Evolutionary conservation across 2,797 vertebrate genomes (phyloP).

Genomic region (Chromobotia macracanthus): DNA sequence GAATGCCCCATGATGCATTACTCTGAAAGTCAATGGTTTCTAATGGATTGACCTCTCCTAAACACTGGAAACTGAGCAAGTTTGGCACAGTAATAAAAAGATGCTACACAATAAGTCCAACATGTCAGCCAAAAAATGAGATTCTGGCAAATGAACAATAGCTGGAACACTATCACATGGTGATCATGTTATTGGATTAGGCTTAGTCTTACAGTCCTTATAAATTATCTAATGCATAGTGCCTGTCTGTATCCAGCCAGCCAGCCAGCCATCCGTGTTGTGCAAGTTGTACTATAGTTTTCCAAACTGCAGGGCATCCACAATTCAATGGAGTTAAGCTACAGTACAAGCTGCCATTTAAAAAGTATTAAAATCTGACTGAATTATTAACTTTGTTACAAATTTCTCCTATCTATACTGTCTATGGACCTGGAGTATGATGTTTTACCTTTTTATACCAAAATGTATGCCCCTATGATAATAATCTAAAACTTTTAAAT

Average conservation of each 20-base stretch:
- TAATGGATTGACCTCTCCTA: background rate
- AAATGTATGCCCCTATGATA: background rate
- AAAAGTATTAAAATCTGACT: background rate
- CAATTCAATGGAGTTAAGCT: too few relatives aligned
- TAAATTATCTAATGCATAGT: slow-evolving; percentile 53
- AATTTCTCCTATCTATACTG: background rate
- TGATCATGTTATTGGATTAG: slow-evolving; percentile 59
- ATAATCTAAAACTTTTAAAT: background rate
- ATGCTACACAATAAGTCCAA: slow-evolving; percentile 1
- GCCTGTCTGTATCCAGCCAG: background rate
- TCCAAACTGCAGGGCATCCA: too few relatives aligned
- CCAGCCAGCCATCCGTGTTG: too few relatives aligned
- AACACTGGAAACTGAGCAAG: background rate
- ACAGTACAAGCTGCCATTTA: too few relatives aligned
- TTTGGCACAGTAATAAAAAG: background rate
- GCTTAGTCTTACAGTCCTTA: slow-evolving; percentile 54
- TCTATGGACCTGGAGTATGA: background rate
- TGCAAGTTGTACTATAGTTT: too few relatives aligned
- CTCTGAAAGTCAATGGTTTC: background rate
- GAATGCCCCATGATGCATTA: background rate
- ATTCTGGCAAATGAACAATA: slow-evolving; percentile 54
- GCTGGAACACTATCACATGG: slow-evolving; percentile 55
- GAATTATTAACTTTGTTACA: too few relatives aligned
- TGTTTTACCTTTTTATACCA: background rate
- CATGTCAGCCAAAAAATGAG: slow-evolving; percentile 13